Evolutionary conservation across 2,113 vertebrate genomes (phyloP), one percentile per base, ranked within the genome.

Genomic region (Chaetops frenatus): DNA sequence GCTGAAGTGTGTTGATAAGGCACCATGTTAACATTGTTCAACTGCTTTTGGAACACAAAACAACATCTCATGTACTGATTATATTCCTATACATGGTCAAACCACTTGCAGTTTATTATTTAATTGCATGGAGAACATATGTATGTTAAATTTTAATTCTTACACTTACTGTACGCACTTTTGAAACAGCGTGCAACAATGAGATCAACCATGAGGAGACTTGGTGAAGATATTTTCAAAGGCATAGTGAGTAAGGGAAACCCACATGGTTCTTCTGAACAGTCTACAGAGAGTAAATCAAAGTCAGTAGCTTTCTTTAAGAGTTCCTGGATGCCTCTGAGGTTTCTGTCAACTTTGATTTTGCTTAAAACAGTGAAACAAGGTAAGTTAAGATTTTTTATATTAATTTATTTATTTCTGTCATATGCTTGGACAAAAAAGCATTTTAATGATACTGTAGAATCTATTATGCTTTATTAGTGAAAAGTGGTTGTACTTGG

Each of bases 351-450:
- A 81, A 98, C 96, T 67, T 97, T 99, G 92, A 98, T 99, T 96
- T 93, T 98, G 94, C 98, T 99, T 47, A 98, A 96, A 96, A 99
- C 98, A 73, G 95, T 99, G 88, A 98, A 98, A 82, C 98, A 98
- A 98, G 99, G 99, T 99, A 96, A 94, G 96, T 67, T 74, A 71
- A 90, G 8, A 17, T 47, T 47, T 61, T 78, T 58, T 2, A 8
- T 28, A 27, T 47, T 33, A 13, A 20, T 61, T 31, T 69, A 13
- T 80, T 58, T 61, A 7, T 77, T 90, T 76, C 22, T 65, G 29
- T 80, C 7, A 4, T 28, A 7, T 62, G 15, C 31, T 57, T 44
- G 35, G 22, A 47, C 29, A 51, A 51, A 56, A 38, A 85, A 50
- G 2, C 10, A 23, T 54, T 58, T 88, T 42, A 18, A 10, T 64